phyloP scores from a whole-genome alignment of 2,888 invertebrate genomes.

The Polydrusus tereticollis region DNA sequence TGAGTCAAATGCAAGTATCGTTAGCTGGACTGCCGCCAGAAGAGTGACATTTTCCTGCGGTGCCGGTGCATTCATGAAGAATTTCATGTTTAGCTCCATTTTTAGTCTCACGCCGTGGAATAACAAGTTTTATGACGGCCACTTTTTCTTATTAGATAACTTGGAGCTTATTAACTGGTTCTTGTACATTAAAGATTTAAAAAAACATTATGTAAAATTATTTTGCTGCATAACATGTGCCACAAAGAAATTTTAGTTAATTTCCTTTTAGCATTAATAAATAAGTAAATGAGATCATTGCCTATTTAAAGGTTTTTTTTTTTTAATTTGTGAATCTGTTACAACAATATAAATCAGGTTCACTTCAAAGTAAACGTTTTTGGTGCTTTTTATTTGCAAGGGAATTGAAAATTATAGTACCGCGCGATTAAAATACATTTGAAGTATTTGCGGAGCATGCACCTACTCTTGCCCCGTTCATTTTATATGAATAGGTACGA shows the following conservation, averaged over 20 bases:
- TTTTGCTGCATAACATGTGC: background rate
- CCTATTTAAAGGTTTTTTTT: too few relatives aligned
- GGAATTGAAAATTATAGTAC: too few relatives aligned
- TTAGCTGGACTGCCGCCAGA: slow-evolving; percentile 63
- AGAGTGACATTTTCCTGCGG: slow-evolving; percentile 64
- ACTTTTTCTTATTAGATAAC: background rate
- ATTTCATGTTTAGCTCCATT: slow-evolving; percentile 16
- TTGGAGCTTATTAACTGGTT: background rate
- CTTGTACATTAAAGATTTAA: background rate
- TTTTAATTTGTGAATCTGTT: too few relatives aligned
- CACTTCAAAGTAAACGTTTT: too few relatives aligned
- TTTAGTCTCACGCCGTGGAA: slow-evolving; percentile 9
- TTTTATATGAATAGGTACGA: too few relatives aligned
- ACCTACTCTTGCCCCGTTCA: too few relatives aligned
- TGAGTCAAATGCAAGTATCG: slow-evolving; percentile 33
- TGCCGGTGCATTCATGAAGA: slow-evolving; percentile 54
- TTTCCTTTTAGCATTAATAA: too few relatives aligned
- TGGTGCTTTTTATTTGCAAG: too few relatives aligned
- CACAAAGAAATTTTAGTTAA: background rate
- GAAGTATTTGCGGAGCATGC: too few relatives aligned
- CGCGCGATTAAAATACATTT: too few relatives aligned
- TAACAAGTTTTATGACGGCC: slow-evolving; percentile 6
- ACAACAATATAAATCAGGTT: too few relatives aligned
- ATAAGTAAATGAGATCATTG: too few relatives aligned
- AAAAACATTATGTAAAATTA: background rate